phyloP scores from a whole-genome alignment of 2,888 invertebrate genomes.

The Pollenia labialis region DNA sequence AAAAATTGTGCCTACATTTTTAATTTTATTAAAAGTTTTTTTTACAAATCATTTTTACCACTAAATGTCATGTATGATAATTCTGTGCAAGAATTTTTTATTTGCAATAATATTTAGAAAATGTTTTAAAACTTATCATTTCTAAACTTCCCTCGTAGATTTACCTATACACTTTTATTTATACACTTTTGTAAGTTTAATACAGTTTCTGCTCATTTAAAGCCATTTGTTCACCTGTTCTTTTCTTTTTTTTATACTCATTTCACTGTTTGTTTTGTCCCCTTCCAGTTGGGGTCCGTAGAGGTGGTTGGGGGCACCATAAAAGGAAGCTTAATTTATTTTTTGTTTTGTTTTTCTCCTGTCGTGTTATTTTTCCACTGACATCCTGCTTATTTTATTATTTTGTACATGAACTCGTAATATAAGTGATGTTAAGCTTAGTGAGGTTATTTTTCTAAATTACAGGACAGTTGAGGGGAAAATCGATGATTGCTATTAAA shows the following conservation, averaged over 20 bases:
- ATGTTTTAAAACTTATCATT: background rate
- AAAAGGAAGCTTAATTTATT: conserved; percentile 11
- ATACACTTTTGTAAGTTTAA: background rate
- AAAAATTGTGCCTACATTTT: too few relatives aligned
- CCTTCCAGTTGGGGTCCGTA: too few relatives aligned
- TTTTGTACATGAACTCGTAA: conserved; percentile 3
- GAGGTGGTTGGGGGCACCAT: background rate
- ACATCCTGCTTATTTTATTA: conserved; percentile 14
- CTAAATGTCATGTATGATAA: too few relatives aligned
- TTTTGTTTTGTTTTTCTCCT: conserved; percentile 8
- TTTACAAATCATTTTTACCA: too few relatives aligned
- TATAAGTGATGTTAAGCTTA: conserved; percentile 28
- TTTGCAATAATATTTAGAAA: too few relatives aligned
- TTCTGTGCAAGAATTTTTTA: too few relatives aligned
- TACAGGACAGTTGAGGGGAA: conserved; percentile 1
- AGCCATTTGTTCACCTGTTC: conserved; percentile 45
- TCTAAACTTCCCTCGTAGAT: background rate
- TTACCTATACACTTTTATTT: background rate
- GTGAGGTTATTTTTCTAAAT: background rate
- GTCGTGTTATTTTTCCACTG: background rate
- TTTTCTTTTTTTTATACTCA: background rate
- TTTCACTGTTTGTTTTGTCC: background rate
- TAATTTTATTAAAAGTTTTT: too few relatives aligned
- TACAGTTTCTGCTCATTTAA: conserved; percentile 48
- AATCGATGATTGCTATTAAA: conserved; percentile 31